These are phyloP conservation scores for Calypte anna DNA, from an alignment of 2,113 vertebrate genomes.

Conservation along the genomic window DNA sequence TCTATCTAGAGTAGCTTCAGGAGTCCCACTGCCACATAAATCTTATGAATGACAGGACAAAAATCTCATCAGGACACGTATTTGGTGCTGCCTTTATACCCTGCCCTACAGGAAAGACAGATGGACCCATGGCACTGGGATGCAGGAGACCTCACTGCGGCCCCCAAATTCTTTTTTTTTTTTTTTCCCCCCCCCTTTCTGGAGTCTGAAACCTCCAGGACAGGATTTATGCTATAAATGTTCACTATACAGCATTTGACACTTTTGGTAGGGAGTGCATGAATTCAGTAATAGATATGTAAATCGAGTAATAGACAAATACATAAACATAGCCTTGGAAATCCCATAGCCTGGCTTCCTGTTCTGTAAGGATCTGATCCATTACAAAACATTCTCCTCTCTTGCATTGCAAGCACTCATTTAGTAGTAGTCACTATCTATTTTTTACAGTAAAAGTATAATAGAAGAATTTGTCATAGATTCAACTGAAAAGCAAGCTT, in stretches of 20 bases:
- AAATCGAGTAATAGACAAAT: not conserved
- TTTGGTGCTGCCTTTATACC: not conserved
- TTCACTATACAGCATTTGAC: accelerated
- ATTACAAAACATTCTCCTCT: not conserved
- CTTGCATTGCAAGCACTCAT: not conserved
- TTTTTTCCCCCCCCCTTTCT: not conserved
- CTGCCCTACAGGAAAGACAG: not conserved
- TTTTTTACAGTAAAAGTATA: not conserved
- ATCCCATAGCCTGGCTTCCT: not conserved
- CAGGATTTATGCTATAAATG: not conserved
- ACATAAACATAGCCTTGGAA: not conserved
- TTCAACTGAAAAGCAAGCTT: not conserved
- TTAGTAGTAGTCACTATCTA: not conserved
- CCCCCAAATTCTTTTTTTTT: not conserved
- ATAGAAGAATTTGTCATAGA: not conserved
- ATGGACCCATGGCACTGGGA: not conserved
- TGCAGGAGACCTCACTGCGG: not conserved
- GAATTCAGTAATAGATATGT: not conserved
- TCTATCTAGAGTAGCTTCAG: not conserved
- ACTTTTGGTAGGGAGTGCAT: not conserved
- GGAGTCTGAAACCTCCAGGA: not conserved
- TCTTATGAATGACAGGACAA: constrained; percentile 17
- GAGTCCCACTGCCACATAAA: constrained; percentile 34
- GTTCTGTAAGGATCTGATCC: not conserved
- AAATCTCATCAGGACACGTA: constrained; percentile 30